These are phyloP conservation scores for Parnassius orleans DNA, from an alignment of 2,888 invertebrate genomes.

Conservation along the genomic window DNA sequence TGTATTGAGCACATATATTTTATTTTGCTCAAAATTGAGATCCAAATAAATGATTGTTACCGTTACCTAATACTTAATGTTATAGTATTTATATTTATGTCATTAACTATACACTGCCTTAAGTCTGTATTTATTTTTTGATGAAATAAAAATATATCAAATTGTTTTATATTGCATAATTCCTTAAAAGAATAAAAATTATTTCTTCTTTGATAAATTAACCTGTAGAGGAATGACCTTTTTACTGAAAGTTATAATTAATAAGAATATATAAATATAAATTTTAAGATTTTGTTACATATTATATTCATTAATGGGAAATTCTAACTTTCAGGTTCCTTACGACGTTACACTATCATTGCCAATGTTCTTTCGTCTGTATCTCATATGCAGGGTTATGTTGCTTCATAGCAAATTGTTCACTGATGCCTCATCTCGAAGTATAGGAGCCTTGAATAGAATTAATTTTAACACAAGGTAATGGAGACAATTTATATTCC, in stretches of 20 bases:
- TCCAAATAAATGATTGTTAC: too few species aligned
- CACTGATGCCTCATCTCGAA: conserved; percentile 99
- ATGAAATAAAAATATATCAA: too few species aligned
- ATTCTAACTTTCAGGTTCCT: conserved; percentile 84
- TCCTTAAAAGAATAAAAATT: too few species aligned
- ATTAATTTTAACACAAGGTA: conserved; percentile 99
- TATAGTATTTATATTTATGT: too few species aligned
- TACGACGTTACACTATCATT: conserved; percentile 98
- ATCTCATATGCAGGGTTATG: conserved; percentile 99
- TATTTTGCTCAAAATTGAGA: too few species aligned
- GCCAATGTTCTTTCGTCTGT: conserved; percentile 99
- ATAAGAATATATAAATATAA: not conserved
- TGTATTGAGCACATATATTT: too few species aligned
- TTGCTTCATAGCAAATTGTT: conserved; percentile 99
- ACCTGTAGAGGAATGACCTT: not conserved
- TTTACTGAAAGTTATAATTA: not conserved
- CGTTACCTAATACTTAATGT: too few species aligned
- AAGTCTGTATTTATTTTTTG: too few species aligned
- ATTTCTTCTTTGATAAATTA: too few species aligned
- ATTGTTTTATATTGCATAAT: too few species aligned
- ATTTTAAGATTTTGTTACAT: conserved; percentile 1
- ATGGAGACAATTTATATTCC: conserved; percentile 30
- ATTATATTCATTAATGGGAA: not conserved
- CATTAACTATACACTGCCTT: too few species aligned
- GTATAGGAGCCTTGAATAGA: conserved; percentile 98